Evolutionary conservation across 2,113 vertebrate genomes (phyloP).

Genomic region (Oceanodroma tethys): DNA sequence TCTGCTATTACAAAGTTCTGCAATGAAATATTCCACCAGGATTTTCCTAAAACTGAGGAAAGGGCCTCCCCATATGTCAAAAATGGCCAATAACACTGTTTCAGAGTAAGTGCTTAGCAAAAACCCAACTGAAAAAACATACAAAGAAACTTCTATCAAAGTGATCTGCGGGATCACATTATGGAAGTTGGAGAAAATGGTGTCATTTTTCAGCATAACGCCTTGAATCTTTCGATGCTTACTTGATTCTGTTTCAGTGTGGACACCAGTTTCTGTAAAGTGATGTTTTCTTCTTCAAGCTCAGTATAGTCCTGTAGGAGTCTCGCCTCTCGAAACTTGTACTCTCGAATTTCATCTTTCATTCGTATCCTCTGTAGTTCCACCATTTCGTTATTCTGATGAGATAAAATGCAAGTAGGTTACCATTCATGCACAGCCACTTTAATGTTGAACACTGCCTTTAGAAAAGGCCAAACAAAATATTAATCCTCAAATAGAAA

Average conservation of each 20-base stretch:
- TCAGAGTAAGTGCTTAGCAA: not conserved
- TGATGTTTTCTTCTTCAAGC: conserved; percentile 97
- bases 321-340: conserved; percentile 88
- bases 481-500: not conserved
- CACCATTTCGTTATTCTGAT: conserved; percentile 89
- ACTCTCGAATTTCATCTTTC: conserved; percentile 93
- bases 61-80: not conserved
- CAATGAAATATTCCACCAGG: not conserved
- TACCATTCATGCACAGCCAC: not conserved
- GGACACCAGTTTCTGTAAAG: conserved; percentile 93
- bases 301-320: conserved; percentile 96
- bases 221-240: not conserved
- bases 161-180: rapidly evolving
- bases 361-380: conserved; percentile 89
- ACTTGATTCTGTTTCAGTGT: conserved; percentile 96
- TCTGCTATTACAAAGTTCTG: not conserved
- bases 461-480: not conserved
- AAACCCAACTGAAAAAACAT: not conserved
- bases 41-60: not conserved
- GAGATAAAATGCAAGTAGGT: not conserved
- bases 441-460: not conserved
- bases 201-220: not conserved
- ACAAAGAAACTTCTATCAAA: not conserved
- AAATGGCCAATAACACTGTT: not conserved
- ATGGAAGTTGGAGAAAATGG: not conserved